Base-by-base conservation (phyloP, 2,888 invertebrate species). In the Athalia circularis region DNA sequence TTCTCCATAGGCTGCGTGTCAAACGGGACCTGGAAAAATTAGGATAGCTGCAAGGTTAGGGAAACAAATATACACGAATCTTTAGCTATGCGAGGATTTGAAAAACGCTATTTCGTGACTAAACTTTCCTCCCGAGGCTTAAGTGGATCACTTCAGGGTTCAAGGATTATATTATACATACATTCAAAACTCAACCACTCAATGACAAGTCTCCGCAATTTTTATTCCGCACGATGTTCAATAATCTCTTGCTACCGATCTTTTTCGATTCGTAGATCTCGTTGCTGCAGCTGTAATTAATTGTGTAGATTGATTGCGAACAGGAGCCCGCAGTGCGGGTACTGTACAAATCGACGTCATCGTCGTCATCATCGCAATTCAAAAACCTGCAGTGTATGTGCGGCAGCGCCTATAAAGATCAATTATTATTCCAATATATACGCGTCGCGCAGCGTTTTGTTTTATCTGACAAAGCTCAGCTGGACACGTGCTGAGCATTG, bases 401-500 rank as follows among this genome's bases (percentile, higher is more conserved):
- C 29, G 29, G 29, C 29, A 29, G 29, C 29, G 29, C 29, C 29
- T 29, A 9, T 54, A 4, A n/a, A 11, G 15, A 62, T 62, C 62
- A 62, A 62, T 62, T 62, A 62, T 62, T 77, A 76, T 81, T 79
- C 29, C 0, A 29, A 29, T 29, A 29, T 29, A 29, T 29, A 29
- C 29, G 29, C 76, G 83, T 77, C 77, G 79, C 61, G 77, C 64
- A 70, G 72, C 65, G 81, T 79, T 83, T 86, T 86, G 85, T 86
- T 88, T 88, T 87, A 87, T 85, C 82, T 82, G 82, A 86, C 84
- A 86, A 84, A 75, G 64, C 59, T 84, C 81, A 81, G 76, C 79
- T 80, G 81, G 79, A 79, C 87, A 87, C 87, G 87, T 88, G 89
- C 81, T 81, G 81, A 80, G 85, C 83, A 84, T 85, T 85, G 84